Evolutionary conservation across 2,113 vertebrate genomes (phyloP).

Genomic region (Podarcis cretensis): DNA sequence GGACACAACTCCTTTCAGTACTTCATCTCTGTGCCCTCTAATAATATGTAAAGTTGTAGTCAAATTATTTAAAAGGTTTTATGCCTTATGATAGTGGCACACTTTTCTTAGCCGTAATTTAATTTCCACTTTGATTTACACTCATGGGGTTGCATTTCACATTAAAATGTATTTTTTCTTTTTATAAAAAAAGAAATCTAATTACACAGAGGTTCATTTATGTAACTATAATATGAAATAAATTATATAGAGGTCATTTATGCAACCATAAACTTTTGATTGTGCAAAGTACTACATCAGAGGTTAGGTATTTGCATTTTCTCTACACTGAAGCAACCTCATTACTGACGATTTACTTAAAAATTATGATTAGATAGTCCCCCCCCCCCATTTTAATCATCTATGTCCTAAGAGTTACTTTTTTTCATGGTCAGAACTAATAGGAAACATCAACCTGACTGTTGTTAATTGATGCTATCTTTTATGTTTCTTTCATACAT

Average conservation of each 20-base stretch:
- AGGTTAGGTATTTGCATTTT: conserved; percentile 17
- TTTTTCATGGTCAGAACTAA: not conserved
- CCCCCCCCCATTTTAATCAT: conserved; percentile 2
- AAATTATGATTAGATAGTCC: conserved; percentile 16
- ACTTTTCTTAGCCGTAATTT: not conserved
- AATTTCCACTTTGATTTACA: not conserved
- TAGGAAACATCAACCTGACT: not conserved
- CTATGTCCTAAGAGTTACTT: not conserved
- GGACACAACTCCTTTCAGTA: not conserved
- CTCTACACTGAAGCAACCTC: not conserved
- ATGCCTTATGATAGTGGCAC: not conserved
- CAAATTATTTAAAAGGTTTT: not conserved
- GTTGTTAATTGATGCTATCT: no score
- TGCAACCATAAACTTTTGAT: not conserved
- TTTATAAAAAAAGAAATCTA: not conserved
- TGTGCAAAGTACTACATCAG: conserved; percentile 5
- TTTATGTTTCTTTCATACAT: no score
- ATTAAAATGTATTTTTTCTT: not conserved
- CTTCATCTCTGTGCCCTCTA: no score
- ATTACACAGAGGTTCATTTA: conserved; percentile 13
- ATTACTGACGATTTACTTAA: not conserved
- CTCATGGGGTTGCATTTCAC: not conserved
- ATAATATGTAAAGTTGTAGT: not conserved
- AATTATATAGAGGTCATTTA: conserved; percentile 15
- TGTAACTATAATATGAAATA: not conserved